Base-by-base conservation (phyloP, 35 echinoderm and acorn worm species). In the Nesometra sesokonis region DNA sequence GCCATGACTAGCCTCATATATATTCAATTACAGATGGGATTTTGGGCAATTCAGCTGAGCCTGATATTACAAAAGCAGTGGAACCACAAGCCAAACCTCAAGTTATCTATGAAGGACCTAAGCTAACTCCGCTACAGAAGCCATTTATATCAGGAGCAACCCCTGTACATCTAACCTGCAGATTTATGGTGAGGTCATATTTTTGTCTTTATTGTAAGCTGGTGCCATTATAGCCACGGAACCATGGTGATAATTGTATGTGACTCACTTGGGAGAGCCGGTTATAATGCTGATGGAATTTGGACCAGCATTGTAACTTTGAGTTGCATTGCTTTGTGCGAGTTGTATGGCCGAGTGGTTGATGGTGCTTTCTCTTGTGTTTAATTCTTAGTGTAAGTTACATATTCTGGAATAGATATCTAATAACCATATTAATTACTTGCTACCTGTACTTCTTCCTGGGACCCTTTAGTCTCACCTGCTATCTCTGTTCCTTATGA, bases 91-190 rank as follows among this genome's bases (percentile, higher is more conserved):
- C 84, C 29, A 80, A 39, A 38, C 34, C 34, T 7, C 34, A 35
- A 23, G 13, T 35, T 40, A 85, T 86, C n/a, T 86, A 86, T 37
- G 34, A 83, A 57, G 85, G 82, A 36, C 89, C 92, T 13, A 84
- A 85, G 46, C 47, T 88, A 33, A 92, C 90, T 35, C 90, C 93
- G 4, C 43, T 92, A 84, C 96, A 99, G 86, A 91, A 93, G 82
- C 88, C 96, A 38, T 99, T 99, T 84, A 91, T 90, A 35, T 88
- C 96, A 11, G 90, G 85, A 0, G 91, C 95, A 8, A 98, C 95
- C 30, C 95, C 95, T 17, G 87, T 85, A 34, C 95, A 98, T 67
- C 79, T 98, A 17, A 91, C 92, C 35, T 94, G 95, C 78, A 85
- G 95, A 37, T 98, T 98, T 40, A 98, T 98, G 95, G 95, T 92